Conservation (phyloP, 2,113 vertebrate species). For the Scortum barcoo region DNA sequence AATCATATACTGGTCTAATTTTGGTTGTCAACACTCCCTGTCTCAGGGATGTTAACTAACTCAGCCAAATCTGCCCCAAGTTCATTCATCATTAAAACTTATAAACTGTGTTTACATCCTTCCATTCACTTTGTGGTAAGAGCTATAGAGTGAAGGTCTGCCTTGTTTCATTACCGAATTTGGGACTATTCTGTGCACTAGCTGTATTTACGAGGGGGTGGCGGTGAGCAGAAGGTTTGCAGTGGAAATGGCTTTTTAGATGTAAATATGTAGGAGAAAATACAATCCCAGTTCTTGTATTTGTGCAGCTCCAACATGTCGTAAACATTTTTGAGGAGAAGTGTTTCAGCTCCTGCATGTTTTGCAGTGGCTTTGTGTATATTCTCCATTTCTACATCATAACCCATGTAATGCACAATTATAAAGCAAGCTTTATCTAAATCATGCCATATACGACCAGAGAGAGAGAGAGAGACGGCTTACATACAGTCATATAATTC, state of each 20-base stretch:
- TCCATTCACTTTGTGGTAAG: background rate
- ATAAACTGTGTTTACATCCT: too few species aligned
- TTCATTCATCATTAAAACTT: background rate
- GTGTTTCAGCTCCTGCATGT: background rate
- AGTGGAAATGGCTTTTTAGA: too few species aligned
- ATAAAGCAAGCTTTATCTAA: background rate
- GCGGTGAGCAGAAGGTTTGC: too few species aligned
- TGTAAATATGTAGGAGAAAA: background rate
- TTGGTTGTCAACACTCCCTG: background rate
- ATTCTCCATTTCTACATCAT: background rate
- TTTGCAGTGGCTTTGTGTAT: background rate
- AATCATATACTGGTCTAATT: background rate
- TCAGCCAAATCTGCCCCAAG: background rate
- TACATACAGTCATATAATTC: background rate
- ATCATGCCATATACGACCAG: background rate
- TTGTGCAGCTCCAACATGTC: too few species aligned
- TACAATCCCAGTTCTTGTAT: background rate
- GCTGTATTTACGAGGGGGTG: too few species aligned
- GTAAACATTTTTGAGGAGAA: background rate
- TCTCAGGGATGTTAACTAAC: background rate
- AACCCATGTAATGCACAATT: background rate
- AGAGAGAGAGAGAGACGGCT: background rate
- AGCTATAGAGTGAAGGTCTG: background rate
- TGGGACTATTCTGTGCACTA: too few species aligned
- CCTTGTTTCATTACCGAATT: too few species aligned